Percentiles rank a stretch among this genome's conserved stretches.
These are phyloP conservation scores for Schizopygopsis pylzovi DNA, from an alignment of 2,797 vertebrate species.

Conservation along the genomic window DNA sequence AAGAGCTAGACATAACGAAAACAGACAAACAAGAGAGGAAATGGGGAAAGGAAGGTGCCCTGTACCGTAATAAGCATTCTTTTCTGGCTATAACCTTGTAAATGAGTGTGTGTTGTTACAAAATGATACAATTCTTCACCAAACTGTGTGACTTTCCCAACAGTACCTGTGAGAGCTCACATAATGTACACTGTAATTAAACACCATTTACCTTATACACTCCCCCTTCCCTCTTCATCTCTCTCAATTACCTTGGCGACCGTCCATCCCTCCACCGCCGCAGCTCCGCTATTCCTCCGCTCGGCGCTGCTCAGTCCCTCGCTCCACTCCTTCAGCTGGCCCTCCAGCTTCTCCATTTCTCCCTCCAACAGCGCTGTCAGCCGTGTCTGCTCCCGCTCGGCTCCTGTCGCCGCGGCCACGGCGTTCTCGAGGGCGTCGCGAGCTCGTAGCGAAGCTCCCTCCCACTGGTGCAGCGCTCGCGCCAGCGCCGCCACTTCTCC, in stretches of 20 bases:
- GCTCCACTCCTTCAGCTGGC: constrained; percentile 81
- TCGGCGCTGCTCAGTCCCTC: constrained; percentile 82
- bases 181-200: constrained; percentile 30
- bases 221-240: not conserved
- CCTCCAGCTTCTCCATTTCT: constrained; percentile 79
- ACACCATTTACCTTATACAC: not conserved
- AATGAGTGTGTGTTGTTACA: not conserved
- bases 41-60: not conserved
- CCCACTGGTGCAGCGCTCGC: constrained; percentile 93
- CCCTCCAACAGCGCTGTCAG: constrained; percentile 83
- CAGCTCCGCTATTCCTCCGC: constrained; percentile 84
- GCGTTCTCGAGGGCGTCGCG: constrained; percentile 82
- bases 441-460: constrained; percentile 83
- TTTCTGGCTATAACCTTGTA: not conserved
- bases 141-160: constrained; percentile 19
- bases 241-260: constrained; percentile 83
- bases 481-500: constrained; percentile 89
- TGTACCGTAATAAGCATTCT: not conserved
- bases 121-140: not conserved
- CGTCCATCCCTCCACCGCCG: constrained; percentile 87
- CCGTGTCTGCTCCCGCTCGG: constrained; percentile 84
- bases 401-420: constrained; percentile 82
- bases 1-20: constrained; percentile 34
- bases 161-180: constrained; percentile 34
- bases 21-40: constrained; percentile 23